Evolutionary conservation across 2,113 vertebrate species (phyloP).

Genomic region (Ranitomeya variabilis): DNA sequence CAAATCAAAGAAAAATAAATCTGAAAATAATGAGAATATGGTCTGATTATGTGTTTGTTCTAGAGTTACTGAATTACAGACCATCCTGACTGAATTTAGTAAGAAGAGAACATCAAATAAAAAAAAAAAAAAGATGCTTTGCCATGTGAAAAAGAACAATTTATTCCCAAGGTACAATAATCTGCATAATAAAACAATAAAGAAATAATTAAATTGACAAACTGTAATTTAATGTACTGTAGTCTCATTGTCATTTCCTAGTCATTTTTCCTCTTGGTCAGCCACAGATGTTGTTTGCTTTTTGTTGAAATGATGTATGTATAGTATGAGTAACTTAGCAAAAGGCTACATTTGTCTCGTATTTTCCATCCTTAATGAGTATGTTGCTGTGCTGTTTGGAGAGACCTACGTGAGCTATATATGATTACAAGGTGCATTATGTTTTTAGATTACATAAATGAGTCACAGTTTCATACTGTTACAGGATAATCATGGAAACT

Average conservation of each 20-base stretch:
- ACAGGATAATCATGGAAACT: neutral
- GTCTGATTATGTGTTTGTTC: neutral
- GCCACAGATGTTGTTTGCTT: slow-evolving; percentile 28
- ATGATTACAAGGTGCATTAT: slow-evolving; percentile 7
- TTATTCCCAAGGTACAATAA: neutral
- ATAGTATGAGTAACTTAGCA: neutral
- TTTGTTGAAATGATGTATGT: neutral
- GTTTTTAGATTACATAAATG: neutral
- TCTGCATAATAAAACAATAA: slow-evolving; percentile 38
- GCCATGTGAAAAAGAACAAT: neutral
- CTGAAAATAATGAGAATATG: too few species aligned
- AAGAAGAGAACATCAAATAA: neutral
- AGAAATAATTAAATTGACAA: neutral
- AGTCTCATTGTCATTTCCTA: slow-evolving; percentile 29
- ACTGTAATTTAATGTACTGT: slow-evolving; percentile 1
- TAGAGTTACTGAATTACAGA: neutral
- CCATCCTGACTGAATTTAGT: neutral
- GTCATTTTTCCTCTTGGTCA: neutral
- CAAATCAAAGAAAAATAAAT: neutral
- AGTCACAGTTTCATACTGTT: slow-evolving; percentile 1
- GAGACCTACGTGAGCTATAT: neutral
- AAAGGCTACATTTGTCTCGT: neutral
- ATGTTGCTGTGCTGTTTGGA: slow-evolving; percentile 7
- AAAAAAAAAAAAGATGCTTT: neutral
- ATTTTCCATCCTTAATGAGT: slow-evolving; percentile 32